Conservation (phyloP, 2,113 vertebrate genomes). For the Labeo catla region DNA sequence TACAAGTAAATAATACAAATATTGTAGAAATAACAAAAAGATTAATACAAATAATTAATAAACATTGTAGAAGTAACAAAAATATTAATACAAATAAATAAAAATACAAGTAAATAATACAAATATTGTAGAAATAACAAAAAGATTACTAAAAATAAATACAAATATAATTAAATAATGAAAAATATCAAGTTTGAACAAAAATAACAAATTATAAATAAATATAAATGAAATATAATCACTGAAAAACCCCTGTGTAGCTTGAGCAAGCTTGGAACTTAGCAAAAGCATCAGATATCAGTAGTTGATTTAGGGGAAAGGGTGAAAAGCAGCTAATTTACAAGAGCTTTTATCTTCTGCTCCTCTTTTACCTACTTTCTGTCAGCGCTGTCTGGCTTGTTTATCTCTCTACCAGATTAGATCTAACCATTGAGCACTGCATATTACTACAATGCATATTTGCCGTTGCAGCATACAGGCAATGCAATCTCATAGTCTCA, state of each 20-base stretch:
- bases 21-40: not conserved
- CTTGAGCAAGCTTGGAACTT: not conserved
- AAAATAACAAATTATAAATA: not conserved
- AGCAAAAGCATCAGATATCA: not conserved
- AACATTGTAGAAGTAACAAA: no score
- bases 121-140: no score
- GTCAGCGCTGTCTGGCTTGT: not conserved
- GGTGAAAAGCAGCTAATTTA: not conserved
- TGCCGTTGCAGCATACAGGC: not conserved
- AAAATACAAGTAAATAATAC: no score
- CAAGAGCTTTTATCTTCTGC: not conserved
- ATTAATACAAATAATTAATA: no score
- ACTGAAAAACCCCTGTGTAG: not conserved
- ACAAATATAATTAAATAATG: not conserved
- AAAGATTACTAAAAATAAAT: no score
- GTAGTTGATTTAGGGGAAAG: conserved; percentile 21
- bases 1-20: not conserved
- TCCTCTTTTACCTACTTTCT: conserved; percentile 28
- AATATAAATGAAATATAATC: not conserved
- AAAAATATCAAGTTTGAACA: not conserved
- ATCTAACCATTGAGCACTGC: not conserved
- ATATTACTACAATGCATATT: not conserved
- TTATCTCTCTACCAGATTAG: not conserved
- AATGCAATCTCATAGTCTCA: not conserved
- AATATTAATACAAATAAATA: no score